phyloP scores from a whole-genome alignment of 2,113 vertebrate genomes.

The Dermatemys mawii region DNA sequence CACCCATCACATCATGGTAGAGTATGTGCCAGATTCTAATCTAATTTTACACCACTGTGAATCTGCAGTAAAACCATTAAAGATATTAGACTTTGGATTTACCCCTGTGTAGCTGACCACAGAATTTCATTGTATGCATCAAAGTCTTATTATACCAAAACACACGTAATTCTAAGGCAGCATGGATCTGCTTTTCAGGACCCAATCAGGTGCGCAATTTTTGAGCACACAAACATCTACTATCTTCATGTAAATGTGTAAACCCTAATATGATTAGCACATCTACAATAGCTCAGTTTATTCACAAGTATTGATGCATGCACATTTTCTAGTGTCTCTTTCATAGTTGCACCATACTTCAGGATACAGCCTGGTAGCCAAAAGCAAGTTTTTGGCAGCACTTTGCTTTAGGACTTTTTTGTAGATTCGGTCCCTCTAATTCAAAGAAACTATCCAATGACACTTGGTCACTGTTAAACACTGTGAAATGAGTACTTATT shows the following conservation, averaged over 20 bases:
- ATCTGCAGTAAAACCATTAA: conserved; percentile 20
- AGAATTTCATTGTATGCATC: background rate
- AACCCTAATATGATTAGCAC: background rate
- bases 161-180: background rate
- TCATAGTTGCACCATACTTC: background rate
- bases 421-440: background rate
- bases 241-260: background rate
- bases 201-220: background rate
- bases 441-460: background rate
- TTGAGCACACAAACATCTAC: background rate
- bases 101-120: fast-evolving
- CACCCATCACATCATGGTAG: conserved; percentile 54
- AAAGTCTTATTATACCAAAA: background rate
- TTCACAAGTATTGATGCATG: fast-evolving
- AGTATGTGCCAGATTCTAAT: conserved; percentile 2
- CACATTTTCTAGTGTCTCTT: background rate
- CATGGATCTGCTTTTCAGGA: background rate
- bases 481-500: background rate
- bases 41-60: fast-evolving
- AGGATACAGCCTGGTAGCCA: background rate
- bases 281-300: background rate
- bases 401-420: background rate
- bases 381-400: background rate
- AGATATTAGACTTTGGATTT: background rate
- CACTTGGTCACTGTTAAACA: background rate